A percentile compares a stretch with the other conserved stretches of the same genome.
phyloP scores from a whole-genome alignment of 2,113 vertebrate genomes.

The Gobio gobio region DNA sequence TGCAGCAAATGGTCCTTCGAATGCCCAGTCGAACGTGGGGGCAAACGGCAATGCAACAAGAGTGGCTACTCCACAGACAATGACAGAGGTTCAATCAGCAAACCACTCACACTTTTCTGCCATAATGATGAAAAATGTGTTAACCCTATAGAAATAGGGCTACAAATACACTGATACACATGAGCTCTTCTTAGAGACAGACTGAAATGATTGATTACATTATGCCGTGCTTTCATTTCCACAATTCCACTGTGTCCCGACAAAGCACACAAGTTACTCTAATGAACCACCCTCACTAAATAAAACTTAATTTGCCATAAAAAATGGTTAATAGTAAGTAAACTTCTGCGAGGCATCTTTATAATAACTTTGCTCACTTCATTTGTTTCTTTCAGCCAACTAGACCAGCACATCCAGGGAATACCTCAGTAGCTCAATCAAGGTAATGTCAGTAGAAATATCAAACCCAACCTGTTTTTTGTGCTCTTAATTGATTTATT shows the following conservation, averaged over 20 bases:
- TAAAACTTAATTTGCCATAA: too few relatives aligned
- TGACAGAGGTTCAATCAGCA: neutral
- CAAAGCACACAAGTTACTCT: neutral
- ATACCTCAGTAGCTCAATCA: neutral
- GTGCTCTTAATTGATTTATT: neutral
- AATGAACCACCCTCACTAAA: neutral
- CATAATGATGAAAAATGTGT: too few relatives aligned
- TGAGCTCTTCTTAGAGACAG: neutral
- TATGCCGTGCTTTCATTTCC: neutral
- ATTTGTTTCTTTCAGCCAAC: constrained; percentile 35
- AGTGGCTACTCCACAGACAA: constrained; percentile 23
- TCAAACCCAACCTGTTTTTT: neutral
- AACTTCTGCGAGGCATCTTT: neutral
- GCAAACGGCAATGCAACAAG: constrained; percentile 25
- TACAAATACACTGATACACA: neutral
- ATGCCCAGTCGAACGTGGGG: neutral
- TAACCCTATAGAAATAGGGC: neutral
- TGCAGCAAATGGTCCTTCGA: constrained; percentile 31
- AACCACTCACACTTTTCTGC: neutral
- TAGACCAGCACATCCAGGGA: neutral
- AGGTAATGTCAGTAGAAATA: constrained; percentile 39
- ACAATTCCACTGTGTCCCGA: neutral
- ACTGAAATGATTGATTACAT: neutral
- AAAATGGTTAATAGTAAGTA: neutral
- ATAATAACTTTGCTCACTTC: neutral